These are phyloP conservation scores for Lumbricus terrestris DNA, from an alignment of 2,888 invertebrate species.

Conservation along the genomic window DNA sequence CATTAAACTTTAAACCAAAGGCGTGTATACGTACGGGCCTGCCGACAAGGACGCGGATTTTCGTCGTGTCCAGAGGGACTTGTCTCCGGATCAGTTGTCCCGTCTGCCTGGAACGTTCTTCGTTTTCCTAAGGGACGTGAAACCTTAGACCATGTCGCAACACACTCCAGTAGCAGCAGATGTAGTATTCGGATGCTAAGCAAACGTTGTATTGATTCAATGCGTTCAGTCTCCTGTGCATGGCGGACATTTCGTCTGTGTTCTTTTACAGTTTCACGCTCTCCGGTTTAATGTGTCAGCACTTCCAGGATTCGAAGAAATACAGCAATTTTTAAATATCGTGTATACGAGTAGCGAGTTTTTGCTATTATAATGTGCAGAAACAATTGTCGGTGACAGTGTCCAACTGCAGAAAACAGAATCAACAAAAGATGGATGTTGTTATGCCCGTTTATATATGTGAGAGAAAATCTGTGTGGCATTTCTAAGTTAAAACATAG, in stretches of 20 bases:
- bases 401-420: too few species aligned
- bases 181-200: background rate
- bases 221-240: background rate
- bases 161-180: too few species aligned
- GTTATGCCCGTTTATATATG: too few species aligned
- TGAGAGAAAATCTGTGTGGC: background rate
- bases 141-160: background rate
- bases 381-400: too few species aligned
- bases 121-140: background rate
- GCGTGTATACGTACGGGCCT: background rate
- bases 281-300: background rate
- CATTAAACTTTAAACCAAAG: background rate
- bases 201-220: background rate
- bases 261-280: background rate
- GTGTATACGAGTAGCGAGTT: too few species aligned
- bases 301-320: background rate
- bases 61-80: background rate
- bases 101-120: background rate
- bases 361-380: too few species aligned
- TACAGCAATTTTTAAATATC: background rate
- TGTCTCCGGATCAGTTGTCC: background rate
- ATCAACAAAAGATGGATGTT: too few species aligned
- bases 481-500: background rate
- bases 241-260: background rate
- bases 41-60: background rate